phyloP scores from a whole-genome alignment of 2,797 vertebrate genomes.

The Muraenolepis orangiensis region DNA sequence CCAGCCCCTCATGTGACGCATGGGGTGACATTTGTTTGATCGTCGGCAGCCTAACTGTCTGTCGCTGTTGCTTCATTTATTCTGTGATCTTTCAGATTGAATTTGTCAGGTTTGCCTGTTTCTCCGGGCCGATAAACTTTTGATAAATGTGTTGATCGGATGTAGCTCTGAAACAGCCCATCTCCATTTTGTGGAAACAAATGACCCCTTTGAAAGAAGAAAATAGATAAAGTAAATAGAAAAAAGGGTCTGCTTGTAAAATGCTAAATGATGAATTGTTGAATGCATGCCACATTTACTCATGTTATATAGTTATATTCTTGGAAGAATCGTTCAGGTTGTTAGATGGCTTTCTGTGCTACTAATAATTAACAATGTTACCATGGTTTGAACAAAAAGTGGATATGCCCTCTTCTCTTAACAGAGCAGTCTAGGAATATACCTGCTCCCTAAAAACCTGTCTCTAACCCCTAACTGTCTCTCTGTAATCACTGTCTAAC shows the following conservation, averaged over 20 bases:
- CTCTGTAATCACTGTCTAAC: no score
- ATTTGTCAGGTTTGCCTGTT: no score
- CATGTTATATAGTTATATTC: neutral
- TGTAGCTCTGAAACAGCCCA: neutral
- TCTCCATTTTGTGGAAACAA: neutral
- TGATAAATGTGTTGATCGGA: neutral
- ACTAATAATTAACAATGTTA: neutral
- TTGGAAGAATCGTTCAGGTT: neutral
- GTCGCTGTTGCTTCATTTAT: neutral
- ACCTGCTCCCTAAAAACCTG: no score
- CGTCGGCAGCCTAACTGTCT: neutral
- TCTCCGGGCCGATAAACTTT: neutral
- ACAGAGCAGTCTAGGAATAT: no score
- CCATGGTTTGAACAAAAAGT: neutral
- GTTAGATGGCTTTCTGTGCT: neutral
- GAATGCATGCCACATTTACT: neutral
- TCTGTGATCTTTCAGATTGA: neutral
- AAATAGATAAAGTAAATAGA: neutral
- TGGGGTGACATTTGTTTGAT: neutral
- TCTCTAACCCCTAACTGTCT: no score
- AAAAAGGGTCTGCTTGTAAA: neutral
- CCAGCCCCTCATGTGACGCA: neutral
- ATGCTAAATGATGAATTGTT: neutral
- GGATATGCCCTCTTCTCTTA: neutral
- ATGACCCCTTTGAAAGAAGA: neutral